Evolutionary conservation across 2,888 invertebrate species (phyloP), one percentile per base, ranked within the genome.

Genomic region (Hydroisotoma schaefferi): DNA sequence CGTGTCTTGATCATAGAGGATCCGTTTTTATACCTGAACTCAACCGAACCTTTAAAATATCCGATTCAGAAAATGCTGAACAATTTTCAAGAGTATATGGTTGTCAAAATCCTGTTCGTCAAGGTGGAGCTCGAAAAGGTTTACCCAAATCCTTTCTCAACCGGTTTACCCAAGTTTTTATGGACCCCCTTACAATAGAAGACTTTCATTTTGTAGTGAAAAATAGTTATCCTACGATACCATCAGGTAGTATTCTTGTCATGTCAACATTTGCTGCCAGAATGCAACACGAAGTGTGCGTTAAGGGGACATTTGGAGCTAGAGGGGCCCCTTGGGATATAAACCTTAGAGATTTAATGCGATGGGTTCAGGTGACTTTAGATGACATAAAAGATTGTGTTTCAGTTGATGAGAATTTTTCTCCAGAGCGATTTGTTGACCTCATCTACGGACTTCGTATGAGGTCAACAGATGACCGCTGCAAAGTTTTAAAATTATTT

Each of bases 121-220:
- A 99, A 80, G 99, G 99, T 10, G 98, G 98, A 0, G 94, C 92
- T 0, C 82, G 99, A 65, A 86, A 97, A 77, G 97, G 98, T 1
- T 80, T 99, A 27, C 99, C 99, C 0, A 85, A 90, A 74, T 98
- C 98, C 0, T 99, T 99, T 77, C 81, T 99, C 0, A 99, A 99
- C 77, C 84, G 99, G 73, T 99, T 99, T 75, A 94, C 93, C 3
- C 93, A 93, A 81, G 84, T 85, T 2, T 84, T 81, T 71, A 76
- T 85, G 26, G 82, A 84, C 57, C 77, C 81, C 1, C 73, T 85
- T 57, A 83, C 83, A 0, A 80, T 82, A 59, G 80, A 81, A 51
- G 93, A 94, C 73, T 74, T 81, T 48, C 68, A 76, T 54, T 78
- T 79, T 67, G 91, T 94, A 67, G 79, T 87, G 0, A 76, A 77